These are phyloP conservation scores for Stercorarius parasiticus DNA, from an alignment of 2,113 vertebrate genomes.

Conservation along the genomic window DNA sequence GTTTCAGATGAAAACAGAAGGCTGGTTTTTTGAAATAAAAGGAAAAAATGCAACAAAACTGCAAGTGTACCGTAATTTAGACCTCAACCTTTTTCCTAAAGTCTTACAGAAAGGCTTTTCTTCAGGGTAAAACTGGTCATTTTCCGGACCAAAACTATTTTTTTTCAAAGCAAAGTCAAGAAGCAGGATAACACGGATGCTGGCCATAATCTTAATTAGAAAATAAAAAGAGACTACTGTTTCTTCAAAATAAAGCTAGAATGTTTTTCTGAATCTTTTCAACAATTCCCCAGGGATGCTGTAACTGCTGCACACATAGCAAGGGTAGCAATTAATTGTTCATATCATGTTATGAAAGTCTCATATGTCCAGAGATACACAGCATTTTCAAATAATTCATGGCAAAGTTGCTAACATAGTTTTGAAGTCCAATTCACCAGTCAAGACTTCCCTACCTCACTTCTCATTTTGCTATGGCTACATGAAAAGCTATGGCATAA, in stretches of 20 bases:
- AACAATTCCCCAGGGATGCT: not conserved
- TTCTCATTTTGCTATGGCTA: not conserved
- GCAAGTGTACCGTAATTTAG: not conserved
- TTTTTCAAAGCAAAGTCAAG: slow-evolving; percentile 28
- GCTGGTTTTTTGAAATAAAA: not conserved
- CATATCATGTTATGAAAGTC: not conserved
- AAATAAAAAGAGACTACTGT: not conserved
- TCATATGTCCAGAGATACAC: not conserved
- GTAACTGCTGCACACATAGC: not conserved
- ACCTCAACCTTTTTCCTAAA: not conserved
- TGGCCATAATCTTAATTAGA: not conserved
- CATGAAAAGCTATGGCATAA: not conserved
- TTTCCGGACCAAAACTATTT: slow-evolving; percentile 32
- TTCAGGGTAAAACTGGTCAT: not conserved
- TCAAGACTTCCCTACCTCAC: not conserved
- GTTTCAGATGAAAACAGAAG: not conserved
- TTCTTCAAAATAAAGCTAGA: not conserved
- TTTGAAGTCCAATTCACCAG: not conserved
- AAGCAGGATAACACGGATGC: not conserved
- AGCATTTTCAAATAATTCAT: not conserved
- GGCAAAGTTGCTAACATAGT: not conserved
- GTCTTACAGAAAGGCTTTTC: not conserved
- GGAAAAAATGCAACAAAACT: not conserved
- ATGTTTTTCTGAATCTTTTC: not conserved
- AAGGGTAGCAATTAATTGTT: not conserved